phyloP scores from a whole-genome alignment of 2,113 vertebrate species.

The Mirza zaza region DNA sequence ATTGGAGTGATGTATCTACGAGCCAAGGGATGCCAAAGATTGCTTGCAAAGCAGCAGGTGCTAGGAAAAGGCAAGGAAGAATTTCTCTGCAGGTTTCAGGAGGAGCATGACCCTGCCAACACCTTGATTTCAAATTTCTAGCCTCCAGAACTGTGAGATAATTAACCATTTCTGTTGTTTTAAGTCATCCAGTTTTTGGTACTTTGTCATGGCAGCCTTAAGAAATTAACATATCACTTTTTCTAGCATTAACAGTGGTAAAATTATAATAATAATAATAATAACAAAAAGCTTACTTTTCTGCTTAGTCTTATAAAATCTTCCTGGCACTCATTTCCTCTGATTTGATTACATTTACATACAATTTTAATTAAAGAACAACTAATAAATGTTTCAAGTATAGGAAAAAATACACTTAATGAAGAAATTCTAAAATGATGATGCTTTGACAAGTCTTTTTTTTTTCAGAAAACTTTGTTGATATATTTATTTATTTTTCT shows the following conservation, averaged over 20 bases:
- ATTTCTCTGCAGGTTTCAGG: neutral
- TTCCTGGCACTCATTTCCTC: constrained; percentile 17
- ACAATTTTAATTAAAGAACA: constrained; percentile 71
- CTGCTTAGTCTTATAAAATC: constrained; percentile 30
- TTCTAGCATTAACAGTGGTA: neutral
- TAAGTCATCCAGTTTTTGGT: neutral
- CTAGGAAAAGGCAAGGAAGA: neutral
- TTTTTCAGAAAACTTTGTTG: neutral
- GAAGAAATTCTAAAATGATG: neutral
- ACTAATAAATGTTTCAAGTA: constrained; percentile 69
- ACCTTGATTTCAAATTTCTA: neutral
- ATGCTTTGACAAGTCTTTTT: constrained; percentile 50
- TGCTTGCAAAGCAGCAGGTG: neutral
- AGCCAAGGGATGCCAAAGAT: neutral
- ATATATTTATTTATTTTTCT: constrained; percentile 13
- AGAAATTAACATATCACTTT: neutral
- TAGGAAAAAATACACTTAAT: constrained; percentile 56
- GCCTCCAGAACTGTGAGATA: neutral
- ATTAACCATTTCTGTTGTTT: neutral
- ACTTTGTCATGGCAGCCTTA: neutral
- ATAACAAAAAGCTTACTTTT: constrained; percentile 6
- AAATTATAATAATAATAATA: constrained; percentile 11
- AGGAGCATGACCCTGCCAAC: neutral
- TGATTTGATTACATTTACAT: constrained; percentile 71
- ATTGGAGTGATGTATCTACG: neutral